Evolutionary conservation across 2,797 vertebrate species (phyloP).

Genomic region (Melanotaenia trifasciata): DNA sequence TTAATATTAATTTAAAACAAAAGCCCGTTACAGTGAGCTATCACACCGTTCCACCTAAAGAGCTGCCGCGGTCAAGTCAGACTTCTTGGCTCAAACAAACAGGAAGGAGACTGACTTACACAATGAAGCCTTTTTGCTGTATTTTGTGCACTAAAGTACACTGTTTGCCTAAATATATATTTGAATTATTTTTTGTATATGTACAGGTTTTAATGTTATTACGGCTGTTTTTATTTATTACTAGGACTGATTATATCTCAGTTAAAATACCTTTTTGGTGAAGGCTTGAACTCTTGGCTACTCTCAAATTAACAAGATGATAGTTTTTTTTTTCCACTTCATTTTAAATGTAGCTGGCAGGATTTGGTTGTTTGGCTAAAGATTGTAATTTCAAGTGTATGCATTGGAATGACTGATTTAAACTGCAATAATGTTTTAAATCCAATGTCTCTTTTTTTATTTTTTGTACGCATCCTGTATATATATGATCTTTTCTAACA

Average conservation of each 20-base stretch:
- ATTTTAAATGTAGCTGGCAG: constrained; percentile 52
- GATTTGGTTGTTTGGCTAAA: constrained; percentile 49
- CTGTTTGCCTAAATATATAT: constrained; percentile 73
- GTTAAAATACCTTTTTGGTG: constrained; percentile 58
- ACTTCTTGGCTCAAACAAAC: constrained; percentile 24
- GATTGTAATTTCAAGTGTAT: constrained; percentile 50
- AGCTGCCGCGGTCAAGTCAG: constrained; percentile 25
- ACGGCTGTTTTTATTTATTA: constrained; percentile 83
- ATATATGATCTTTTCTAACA: constrained; percentile 65
- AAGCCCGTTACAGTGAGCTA: constrained; percentile 3
- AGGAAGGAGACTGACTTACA: constrained; percentile 27
- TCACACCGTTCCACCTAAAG: constrained; percentile 22
- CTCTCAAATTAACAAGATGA: constrained; percentile 29
- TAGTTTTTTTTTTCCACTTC: constrained; percentile 24
- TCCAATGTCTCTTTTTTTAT: constrained; percentile 22
- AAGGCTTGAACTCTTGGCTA: constrained; percentile 62
- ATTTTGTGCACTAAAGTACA: constrained; percentile 82
- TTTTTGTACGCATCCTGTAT: constrained; percentile 64
- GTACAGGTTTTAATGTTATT: constrained; percentile 77
- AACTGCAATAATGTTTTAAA: constrained; percentile 59
- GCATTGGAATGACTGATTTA: constrained; percentile 49
- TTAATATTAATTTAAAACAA: not conserved
- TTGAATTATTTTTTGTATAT: constrained; percentile 73
- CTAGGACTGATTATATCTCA: constrained; percentile 62
- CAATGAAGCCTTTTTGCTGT: constrained; percentile 74